phyloP scores from a whole-genome alignment of 2,797 vertebrate species.

The Muscicapa striata region DNA sequence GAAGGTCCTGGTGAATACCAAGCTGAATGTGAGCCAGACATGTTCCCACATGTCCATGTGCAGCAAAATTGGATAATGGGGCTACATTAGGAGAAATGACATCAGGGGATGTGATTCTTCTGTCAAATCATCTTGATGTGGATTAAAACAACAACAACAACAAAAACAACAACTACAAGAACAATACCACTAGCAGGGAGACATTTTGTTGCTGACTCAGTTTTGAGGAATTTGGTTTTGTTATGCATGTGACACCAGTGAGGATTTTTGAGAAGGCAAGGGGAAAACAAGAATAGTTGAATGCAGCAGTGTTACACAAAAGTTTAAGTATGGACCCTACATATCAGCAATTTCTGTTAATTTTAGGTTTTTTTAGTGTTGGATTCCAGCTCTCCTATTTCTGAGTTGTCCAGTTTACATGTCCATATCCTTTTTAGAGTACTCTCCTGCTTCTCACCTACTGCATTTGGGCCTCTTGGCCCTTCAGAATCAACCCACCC shows the following conservation, averaged over 20 bases:
- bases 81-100: neutral
- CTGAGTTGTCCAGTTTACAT: neutral
- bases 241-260: neutral
- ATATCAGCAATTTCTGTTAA: neutral
- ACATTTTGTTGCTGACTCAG: neutral
- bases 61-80: neutral
- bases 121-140: neutral
- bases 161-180: neutral
- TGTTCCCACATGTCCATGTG: fast-evolving
- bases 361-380: neutral
- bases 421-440: neutral
- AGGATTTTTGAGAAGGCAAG: neutral
- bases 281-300: neutral
- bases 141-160: neutral
- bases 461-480: neutral
- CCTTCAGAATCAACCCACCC: neutral
- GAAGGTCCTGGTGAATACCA: neutral
- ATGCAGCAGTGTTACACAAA: neutral
- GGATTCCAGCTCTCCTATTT: neutral
- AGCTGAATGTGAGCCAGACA: neutral
- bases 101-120: neutral
- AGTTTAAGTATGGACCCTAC: neutral
- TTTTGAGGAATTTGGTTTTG: neutral
- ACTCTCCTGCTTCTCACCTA: neutral
- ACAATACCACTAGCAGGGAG: neutral